phyloP scores from a whole-genome alignment of 2,797 vertebrate genomes.

The Corythornis leucogaster region DNA sequence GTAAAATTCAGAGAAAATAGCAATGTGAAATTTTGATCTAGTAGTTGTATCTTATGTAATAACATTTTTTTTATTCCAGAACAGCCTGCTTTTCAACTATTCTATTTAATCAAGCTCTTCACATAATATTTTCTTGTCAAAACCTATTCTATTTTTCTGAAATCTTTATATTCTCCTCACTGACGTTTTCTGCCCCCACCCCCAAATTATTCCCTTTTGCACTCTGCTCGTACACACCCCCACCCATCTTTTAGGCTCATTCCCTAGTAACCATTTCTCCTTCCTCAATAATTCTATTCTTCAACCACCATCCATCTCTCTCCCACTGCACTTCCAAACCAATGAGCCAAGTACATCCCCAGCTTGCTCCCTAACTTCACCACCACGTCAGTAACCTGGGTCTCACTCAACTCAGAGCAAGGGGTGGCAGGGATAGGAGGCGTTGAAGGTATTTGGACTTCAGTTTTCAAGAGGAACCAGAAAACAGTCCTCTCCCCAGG shows the following conservation, averaged over 20 bases:
- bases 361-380: not conserved
- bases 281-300: not conserved
- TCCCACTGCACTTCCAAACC: not conserved
- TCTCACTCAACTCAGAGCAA: not conserved
- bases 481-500: not conserved
- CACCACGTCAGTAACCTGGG: accelerated
- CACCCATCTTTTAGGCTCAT: not conserved
- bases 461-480: not conserved
- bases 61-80: not conserved
- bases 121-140: not conserved
- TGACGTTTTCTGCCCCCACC: not conserved
- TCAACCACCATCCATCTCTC: not conserved
- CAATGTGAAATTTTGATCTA: not conserved
- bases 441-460: not conserved
- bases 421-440: not conserved
- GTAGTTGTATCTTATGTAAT: not conserved
- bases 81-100: not conserved
- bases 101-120: slow-evolving; percentile 1
- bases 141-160: not conserved
- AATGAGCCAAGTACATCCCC: not conserved
- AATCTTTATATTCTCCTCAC: not conserved
- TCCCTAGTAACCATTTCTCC: not conserved
- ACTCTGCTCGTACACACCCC: not conserved
- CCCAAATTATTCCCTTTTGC: not conserved
- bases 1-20: not conserved